These are phyloP conservation scores for Anthophora plumipes DNA, from an alignment of 2,888 invertebrate genomes.

Conservation along the genomic window DNA sequence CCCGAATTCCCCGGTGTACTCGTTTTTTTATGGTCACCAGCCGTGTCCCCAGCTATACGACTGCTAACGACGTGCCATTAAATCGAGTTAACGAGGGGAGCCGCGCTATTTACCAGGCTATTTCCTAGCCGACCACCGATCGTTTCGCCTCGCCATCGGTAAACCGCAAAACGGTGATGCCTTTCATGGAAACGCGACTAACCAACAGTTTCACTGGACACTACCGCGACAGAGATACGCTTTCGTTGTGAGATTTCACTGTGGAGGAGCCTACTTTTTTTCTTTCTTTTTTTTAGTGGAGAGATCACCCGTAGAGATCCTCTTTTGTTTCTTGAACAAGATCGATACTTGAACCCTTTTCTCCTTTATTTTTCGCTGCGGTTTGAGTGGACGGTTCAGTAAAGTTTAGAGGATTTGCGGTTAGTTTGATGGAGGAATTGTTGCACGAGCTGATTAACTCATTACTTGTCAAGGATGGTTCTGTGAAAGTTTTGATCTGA, in stretches of 20 bases:
- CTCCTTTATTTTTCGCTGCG: too few species aligned
- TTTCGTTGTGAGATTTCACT: constrained; percentile 19
- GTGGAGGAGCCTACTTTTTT: background rate
- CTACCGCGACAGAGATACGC: constrained; percentile 54
- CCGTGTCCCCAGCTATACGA: constrained; percentile 71
- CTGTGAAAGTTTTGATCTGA: background rate
- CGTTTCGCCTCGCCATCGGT: constrained; percentile 68
- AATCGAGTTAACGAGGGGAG: constrained; percentile 81
- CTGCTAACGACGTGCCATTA: constrained; percentile 81
- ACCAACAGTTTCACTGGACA: constrained; percentile 54
- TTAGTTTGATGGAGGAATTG: background rate
- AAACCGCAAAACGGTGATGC: constrained; percentile 66
- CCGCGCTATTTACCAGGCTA: constrained; percentile 73
- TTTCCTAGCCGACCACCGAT: constrained; percentile 69
- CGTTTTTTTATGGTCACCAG: constrained; percentile 64
- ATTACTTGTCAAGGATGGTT: background rate
- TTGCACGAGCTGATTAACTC: constrained; percentile 18
- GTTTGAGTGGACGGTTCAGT: background rate
- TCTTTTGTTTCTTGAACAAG: constrained; percentile 15
- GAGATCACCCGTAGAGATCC: background rate
- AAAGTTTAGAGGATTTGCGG: background rate
- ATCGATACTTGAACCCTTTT: background rate
- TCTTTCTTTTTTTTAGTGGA: constrained; percentile 5
- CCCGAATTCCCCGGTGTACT: constrained; percentile 62
- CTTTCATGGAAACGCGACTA: constrained; percentile 62